Evolutionary conservation across 2,888 invertebrate species (phyloP).

Genomic region (Dryomyza anilis): DNA sequence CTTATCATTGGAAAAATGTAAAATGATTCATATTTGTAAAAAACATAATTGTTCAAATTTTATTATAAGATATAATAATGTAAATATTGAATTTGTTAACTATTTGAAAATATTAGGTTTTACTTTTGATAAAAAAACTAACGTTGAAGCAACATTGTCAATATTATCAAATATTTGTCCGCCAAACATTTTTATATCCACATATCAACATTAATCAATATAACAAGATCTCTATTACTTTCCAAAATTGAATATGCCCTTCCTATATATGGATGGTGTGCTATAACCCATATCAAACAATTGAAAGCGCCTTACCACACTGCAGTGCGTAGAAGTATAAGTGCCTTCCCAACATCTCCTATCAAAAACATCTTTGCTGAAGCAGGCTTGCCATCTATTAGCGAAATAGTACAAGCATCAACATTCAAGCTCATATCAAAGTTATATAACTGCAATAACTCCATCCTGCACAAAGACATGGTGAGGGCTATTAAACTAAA

Average conservation of each 20-base stretch:
- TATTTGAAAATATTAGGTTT: not conserved
- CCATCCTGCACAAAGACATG: not conserved
- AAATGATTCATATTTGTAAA: not conserved
- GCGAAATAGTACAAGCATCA: not conserved
- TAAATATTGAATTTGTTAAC: not conserved
- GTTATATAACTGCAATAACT: not conserved
- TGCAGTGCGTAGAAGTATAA: not conserved
- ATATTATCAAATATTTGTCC: not conserved
- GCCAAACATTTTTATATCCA: not conserved
- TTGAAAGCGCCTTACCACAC: not conserved
- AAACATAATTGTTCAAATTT: not conserved
- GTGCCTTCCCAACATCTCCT: not conserved
- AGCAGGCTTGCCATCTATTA: not conserved
- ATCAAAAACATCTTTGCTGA: not conserved
- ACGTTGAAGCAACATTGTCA: not conserved
- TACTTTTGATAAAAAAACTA: not conserved
- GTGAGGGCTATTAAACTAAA: not conserved
- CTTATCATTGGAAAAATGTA: not conserved
- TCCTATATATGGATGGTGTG: not conserved
- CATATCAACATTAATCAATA: not conserved
- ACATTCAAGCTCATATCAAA: not conserved
- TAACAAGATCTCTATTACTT: not conserved
- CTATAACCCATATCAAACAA: not conserved
- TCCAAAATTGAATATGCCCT: not conserved
- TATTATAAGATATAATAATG: not conserved